A percentile compares a stretch with the other conserved stretches of the same genome.
Evolutionary conservation across 1,140 invertebrate species (phyloP).

Genomic region (Varroa destructor): DNA sequence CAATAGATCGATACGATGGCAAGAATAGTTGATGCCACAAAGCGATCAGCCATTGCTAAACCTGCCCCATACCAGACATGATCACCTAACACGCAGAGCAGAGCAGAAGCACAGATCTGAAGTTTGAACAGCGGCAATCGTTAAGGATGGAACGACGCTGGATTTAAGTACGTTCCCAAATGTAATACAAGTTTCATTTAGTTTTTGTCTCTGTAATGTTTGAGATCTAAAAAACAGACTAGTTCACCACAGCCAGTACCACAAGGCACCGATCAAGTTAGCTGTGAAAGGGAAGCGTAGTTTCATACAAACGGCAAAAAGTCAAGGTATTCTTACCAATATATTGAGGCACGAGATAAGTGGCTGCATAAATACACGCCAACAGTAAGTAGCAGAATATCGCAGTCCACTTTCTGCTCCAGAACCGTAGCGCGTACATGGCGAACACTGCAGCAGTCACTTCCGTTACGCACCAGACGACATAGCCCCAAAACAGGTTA

Average conservation of each 20-base stretch:
- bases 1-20: conserved; percentile 20
- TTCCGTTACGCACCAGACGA: conserved; percentile 14
- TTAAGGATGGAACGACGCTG: too few species aligned
- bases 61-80: conserved; percentile 14
- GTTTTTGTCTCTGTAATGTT: too few species aligned
- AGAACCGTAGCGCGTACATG: conserved; percentile 18
- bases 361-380: conserved; percentile 5
- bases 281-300: too few species aligned
- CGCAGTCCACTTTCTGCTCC: conserved; percentile 18
- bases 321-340: background rate
- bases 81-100: background rate
- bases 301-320: too few species aligned
- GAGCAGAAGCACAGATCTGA: too few species aligned
- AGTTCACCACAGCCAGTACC: too few species aligned
- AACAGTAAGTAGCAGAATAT: conserved; percentile 19
- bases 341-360: background rate
- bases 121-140: too few species aligned
- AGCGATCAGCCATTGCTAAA: conserved; percentile 10
- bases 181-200: too few species aligned
- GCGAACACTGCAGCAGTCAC: conserved; percentile 13
- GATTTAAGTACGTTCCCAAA: too few species aligned
- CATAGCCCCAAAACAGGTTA: conserved; percentile 24
- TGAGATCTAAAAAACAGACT: too few species aligned
- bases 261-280: too few species aligned
- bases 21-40: background rate